phyloP scores from a whole-genome alignment of 1,140 invertebrate genomes.

The Diabrotica undecimpunctata region DNA sequence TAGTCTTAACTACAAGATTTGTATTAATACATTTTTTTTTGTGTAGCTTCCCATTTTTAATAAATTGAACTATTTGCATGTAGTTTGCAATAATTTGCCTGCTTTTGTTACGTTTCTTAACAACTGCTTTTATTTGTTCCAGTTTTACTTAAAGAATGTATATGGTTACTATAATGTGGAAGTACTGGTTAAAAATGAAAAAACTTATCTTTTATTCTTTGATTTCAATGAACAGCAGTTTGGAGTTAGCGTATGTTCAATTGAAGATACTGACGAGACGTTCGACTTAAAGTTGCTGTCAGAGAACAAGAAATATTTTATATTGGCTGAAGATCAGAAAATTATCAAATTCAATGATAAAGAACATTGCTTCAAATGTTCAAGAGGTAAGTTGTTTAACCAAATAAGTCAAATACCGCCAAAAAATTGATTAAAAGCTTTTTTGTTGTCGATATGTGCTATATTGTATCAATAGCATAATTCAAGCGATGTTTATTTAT shows the following conservation, averaged over 20 bases:
- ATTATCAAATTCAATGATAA: conserved; percentile 10
- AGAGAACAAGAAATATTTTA: conserved; percentile 6
- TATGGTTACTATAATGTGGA: conserved; percentile 11
- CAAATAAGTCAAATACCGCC: too few species aligned
- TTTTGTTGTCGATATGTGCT: too few species aligned
- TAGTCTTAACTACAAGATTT: too few species aligned
- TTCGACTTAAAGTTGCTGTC: conserved; percentile 5
- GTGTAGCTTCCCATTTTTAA: too few species aligned
- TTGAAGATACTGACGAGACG: neutral
- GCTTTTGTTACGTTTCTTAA: too few species aligned
- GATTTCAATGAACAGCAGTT: conserved; percentile 8
- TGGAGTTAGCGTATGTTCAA: conserved; percentile 3
- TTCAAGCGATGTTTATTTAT: too few species aligned
- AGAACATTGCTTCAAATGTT: conserved; percentile 15
- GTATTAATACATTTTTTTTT: too few species aligned
- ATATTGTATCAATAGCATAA: too few species aligned
- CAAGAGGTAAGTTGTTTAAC: neutral
- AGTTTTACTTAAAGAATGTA: neutral
- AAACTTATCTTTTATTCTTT: conserved; percentile 15
- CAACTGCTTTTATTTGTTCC: too few species aligned
- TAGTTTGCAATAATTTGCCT: too few species aligned
- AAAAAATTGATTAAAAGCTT: too few species aligned
- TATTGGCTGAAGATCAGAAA: conserved; percentile 6
- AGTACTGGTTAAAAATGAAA: conserved; percentile 9
- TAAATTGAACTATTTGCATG: too few species aligned